Percentiles rank a stretch among this genome's conserved stretches.
Evolutionary conservation across 1,140 invertebrate genomes (phyloP).

Genomic region (Drosophila malerkotliana): DNA sequence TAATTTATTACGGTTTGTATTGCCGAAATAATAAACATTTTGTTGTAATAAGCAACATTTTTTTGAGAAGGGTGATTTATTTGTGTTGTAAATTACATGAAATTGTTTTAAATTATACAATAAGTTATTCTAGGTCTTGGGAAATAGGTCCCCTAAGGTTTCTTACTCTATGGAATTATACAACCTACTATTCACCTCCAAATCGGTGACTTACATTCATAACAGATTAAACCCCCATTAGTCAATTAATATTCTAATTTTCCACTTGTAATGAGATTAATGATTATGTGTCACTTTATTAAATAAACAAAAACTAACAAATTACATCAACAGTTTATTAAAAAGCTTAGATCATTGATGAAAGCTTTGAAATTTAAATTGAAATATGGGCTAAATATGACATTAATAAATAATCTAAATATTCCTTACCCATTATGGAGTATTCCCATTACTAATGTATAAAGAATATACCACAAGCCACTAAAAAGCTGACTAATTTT

Average conservation of each 20-base stretch:
- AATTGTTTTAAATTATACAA: not conserved
- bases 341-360: too few species aligned
- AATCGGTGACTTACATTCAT: not conserved
- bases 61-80: not conserved
- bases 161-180: not conserved
- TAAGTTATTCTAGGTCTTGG: not conserved
- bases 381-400: too few species aligned
- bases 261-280: not conserved
- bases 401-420: too few species aligned
- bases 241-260: not conserved
- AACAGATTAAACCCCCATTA: not conserved
- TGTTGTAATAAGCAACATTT: too few species aligned
- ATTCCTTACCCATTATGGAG: too few species aligned
- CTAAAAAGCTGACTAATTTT: constrained; percentile 16
- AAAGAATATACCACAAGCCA: not conserved
- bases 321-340: not conserved
- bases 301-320: not conserved
- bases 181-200: not conserved
- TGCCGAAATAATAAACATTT: not conserved
- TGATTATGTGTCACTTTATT: not conserved
- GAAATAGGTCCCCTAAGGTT: too few species aligned
- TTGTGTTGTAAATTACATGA: not conserved
- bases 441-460: not conserved
- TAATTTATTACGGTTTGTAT: constrained; percentile 24
- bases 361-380: too few species aligned